phyloP scores from a whole-genome alignment of 2,113 vertebrate genomes.

The Pterocles burchelli region DNA sequence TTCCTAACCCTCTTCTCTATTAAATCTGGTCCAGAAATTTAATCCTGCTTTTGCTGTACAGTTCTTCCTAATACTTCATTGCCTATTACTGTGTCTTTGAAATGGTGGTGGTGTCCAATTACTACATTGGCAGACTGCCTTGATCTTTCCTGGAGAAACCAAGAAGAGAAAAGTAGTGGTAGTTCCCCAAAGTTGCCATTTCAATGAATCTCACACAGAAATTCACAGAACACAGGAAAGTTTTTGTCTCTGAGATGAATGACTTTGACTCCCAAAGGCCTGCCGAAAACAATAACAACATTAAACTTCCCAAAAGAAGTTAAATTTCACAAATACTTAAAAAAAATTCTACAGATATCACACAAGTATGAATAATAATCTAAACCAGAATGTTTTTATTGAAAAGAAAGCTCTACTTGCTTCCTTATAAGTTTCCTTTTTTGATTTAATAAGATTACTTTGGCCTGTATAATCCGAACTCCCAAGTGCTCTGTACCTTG shows the following conservation, averaged over 20 bases:
- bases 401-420: not conserved
- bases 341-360: not conserved
- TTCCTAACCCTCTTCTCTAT: not conserved
- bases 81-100: not conserved
- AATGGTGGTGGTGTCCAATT: not conserved
- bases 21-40: not conserved
- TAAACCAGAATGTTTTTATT: not conserved
- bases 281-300: not conserved
- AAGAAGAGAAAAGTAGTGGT: not conserved
- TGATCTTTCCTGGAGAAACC: constrained; percentile 1
- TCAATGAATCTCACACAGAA: not conserved
- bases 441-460: not conserved
- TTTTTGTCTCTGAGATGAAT: not conserved
- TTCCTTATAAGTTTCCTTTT: not conserved
- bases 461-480: not conserved
- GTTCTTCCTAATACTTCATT: not conserved
- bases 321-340: not conserved
- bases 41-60: not conserved
- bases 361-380: not conserved
- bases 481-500: not conserved
- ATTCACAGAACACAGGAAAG: not conserved
- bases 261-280: not conserved
- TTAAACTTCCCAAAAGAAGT: not conserved
- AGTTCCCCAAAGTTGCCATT: not conserved
- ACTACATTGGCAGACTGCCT: not conserved